A percentile compares a stretch with the other conserved stretches of the same genome.
These are phyloP conservation scores for Sinella curviseta DNA, from an alignment of 1,140 invertebrate species.

Conservation along the genomic window DNA sequence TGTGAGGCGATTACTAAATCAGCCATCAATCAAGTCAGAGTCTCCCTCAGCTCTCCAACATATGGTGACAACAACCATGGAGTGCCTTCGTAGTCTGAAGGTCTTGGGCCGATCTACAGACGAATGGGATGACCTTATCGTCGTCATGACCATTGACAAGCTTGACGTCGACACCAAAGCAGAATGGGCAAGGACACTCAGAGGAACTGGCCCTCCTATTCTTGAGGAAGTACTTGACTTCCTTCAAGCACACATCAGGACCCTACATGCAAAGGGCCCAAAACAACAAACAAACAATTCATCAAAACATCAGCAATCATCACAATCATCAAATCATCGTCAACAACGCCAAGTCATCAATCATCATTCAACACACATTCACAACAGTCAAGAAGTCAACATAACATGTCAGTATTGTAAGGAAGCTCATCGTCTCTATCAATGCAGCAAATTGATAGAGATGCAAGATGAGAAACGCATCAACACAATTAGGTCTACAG, in stretches of 20 bases:
- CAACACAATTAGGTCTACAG: neutral
- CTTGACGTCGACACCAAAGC: neutral
- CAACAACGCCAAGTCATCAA: neutral
- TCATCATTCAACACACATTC: neutral
- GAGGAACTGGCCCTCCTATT: neutral
- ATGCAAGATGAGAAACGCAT: neutral
- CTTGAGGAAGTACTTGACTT: neutral
- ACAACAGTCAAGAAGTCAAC: neutral
- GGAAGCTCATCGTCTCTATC: neutral
- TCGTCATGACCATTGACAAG: neutral
- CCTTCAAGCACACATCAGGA: neutral
- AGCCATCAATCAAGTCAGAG: neutral
- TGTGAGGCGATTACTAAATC: neutral
- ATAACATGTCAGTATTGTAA: neutral
- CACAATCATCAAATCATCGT: neutral
- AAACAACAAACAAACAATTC: too few species aligned
- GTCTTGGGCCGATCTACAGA: neutral
- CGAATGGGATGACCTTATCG: slow-evolving; percentile 3
- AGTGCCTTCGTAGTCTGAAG: neutral
- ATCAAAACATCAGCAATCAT: neutral
- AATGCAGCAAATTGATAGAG: neutral
- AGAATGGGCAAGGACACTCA: neutral
- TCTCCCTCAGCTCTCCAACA: neutral
- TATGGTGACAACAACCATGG: neutral
- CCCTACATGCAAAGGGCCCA: neutral